Conservation (phyloP, 2,888 invertebrate species). For the Thymelicus sylvestris region DNA sequence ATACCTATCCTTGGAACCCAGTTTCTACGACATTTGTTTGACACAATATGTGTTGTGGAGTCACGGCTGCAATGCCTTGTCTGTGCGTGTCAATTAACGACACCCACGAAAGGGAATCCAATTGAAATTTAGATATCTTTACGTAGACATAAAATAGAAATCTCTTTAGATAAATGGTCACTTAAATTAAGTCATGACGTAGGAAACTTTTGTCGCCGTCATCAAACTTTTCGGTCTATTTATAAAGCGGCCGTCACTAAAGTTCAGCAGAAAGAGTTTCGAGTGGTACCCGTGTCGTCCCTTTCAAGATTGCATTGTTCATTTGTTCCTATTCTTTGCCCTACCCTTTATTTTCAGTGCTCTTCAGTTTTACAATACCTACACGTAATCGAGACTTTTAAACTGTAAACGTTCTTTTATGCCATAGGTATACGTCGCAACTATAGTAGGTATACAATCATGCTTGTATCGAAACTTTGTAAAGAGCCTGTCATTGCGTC, state of each 20-base stretch:
- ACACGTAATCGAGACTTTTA: not conserved
- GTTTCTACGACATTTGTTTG: no score
- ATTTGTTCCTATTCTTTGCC: slow-evolving; percentile 53
- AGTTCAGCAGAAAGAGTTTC: slow-evolving; percentile 72
- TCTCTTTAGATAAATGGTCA: not conserved
- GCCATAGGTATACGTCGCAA: no score
- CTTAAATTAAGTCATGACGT: slow-evolving; percentile 4
- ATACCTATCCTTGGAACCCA: no score
- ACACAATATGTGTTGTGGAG: no score
- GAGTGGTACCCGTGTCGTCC: slow-evolving; percentile 70
- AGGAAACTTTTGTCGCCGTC: slow-evolving; percentile 1
- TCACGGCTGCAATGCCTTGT: no score
- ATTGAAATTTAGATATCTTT: not conserved
- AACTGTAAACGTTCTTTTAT: not conserved
- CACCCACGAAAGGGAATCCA: not conserved
- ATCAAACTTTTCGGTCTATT: slow-evolving; percentile 65
- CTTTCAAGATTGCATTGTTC: slow-evolving; percentile 68
- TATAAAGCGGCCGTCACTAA: slow-evolving; percentile 73
- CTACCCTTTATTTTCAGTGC: slow-evolving; percentile 56
- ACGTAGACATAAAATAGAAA: not conserved
- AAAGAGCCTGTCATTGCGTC: no score
- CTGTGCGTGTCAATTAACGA: not conserved
- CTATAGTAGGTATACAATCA: no score
- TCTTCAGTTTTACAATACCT: not conserved
- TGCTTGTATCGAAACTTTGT: no score